These are phyloP conservation scores for Pungitius pungitius DNA, from an alignment of 2,113 vertebrate genomes.

Conservation along the genomic window DNA sequence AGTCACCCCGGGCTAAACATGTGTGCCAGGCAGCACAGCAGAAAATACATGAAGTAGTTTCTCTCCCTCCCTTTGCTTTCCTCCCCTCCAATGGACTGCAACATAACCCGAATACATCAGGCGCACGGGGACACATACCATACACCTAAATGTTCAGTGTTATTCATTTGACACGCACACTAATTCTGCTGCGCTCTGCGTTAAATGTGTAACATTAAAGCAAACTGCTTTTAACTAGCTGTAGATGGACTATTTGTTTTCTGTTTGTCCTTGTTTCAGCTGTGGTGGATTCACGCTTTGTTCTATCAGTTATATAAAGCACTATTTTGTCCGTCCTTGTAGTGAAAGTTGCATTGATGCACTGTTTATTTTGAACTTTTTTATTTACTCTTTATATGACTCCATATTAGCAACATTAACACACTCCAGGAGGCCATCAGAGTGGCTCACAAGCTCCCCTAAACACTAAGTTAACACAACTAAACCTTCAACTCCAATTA, in stretches of 20 bases:
- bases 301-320: neutral
- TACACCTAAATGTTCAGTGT: conserved; percentile 24
- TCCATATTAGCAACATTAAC: neutral
- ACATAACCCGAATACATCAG: conserved; percentile 54
- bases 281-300: neutral
- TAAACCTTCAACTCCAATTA: neutral
- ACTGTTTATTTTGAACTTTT: neutral
- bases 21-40: conserved; percentile 69
- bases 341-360: neutral
- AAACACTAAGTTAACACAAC: neutral
- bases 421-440: neutral
- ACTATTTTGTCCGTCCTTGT: neutral
- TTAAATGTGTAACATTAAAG: conserved; percentile 43
- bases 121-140: conserved; percentile 32
- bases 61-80: conserved; percentile 9
- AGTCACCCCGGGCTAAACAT: conserved; percentile 71
- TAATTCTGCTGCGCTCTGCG: conserved; percentile 7
- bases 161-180: conserved; percentile 30
- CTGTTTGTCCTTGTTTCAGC: neutral
- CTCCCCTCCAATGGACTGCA: conserved; percentile 36
- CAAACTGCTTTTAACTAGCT: conserved; percentile 46
- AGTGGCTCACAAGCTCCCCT: neutral
- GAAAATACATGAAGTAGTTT: conserved; percentile 62
- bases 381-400: neutral
- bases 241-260: conserved; percentile 16